phyloP scores from a whole-genome alignment of 2,888 invertebrate species.

The Oscheius sp. region DNA sequence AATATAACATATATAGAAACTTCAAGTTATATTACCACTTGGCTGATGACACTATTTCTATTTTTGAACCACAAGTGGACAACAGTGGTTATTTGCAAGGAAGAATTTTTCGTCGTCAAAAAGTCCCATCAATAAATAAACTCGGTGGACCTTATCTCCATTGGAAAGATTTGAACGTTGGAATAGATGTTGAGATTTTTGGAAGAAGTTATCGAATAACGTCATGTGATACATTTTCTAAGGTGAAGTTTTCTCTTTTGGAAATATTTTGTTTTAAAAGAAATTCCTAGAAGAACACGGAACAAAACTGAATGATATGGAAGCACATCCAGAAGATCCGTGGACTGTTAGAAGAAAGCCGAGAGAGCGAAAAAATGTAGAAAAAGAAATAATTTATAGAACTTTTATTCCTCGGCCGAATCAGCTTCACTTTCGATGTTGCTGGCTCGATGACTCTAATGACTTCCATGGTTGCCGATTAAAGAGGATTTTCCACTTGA shows the following conservation, averaged over 20 bases:
- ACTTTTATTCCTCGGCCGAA: constrained; percentile 41
- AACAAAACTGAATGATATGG: constrained; percentile 43
- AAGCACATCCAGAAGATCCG: constrained; percentile 50
- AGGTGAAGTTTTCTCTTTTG: constrained; percentile 20
- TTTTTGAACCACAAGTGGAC: constrained; percentile 48
- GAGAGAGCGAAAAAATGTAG: constrained; percentile 18
- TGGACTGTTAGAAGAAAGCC: constrained; percentile 37
- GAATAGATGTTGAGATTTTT: constrained; percentile 48
- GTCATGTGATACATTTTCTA: constrained; percentile 42
- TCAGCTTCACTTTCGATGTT: constrained; percentile 45
- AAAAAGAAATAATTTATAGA: not conserved
- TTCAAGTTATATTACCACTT: constrained; percentile 49
- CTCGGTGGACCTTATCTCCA: constrained; percentile 40
- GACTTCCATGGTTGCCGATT: constrained; percentile 47
- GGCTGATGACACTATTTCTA: constrained; percentile 41
- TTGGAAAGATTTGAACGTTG: constrained; percentile 52
- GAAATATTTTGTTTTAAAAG: constrained; percentile 5
- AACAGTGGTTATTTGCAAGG: constrained; percentile 46
- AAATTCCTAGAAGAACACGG: constrained; percentile 49
- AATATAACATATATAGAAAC: constrained; percentile 28
- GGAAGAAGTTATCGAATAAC: constrained; percentile 47
- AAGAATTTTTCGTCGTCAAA: constrained; percentile 36
- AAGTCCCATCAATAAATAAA: constrained; percentile 36
- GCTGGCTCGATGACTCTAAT: constrained; percentile 49
- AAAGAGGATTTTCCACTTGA: constrained; percentile 41